Percentiles rank a stretch among this genome's conserved stretches.
Evolutionary conservation across 2,888 invertebrate species (phyloP).

Genomic region (Chrysodeixis includens): DNA sequence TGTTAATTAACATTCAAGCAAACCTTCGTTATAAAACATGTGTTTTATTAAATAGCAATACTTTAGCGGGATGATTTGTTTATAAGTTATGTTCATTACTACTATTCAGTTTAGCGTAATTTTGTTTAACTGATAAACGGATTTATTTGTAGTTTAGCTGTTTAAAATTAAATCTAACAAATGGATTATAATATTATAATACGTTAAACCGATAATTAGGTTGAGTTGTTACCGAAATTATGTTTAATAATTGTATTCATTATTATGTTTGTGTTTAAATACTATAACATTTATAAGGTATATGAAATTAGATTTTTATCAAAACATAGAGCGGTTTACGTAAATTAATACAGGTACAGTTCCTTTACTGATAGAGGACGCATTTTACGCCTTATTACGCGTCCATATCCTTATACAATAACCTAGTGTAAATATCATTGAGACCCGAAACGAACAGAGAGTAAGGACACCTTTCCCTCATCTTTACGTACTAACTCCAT

Average conservation of each 20-base stretch:
- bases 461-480: constrained; percentile 37
- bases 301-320: too few relatives aligned
- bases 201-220: too few relatives aligned
- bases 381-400: not conserved
- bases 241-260: not conserved
- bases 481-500: constrained; percentile 51
- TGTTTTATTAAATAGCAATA: too few relatives aligned
- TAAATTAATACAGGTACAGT: not conserved
- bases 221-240: not conserved
- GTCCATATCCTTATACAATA: not conserved
- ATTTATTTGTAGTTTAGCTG: not conserved
- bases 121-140: not conserved
- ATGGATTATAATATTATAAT: not conserved
- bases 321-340: too few relatives aligned
- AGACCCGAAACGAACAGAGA: constrained; percentile 36
- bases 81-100: not conserved
- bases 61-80: too few relatives aligned
- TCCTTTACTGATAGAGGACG: not conserved
- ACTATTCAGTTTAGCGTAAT: not conserved
- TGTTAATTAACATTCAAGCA: not conserved
- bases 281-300: not conserved
- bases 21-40: not conserved
- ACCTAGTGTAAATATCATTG: constrained; percentile 26
- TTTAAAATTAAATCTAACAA: constrained; percentile 3
- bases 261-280: not conserved